A percentile compares a stretch with the other conserved stretches of the same genome.
phyloP scores from a whole-genome alignment of 2,797 vertebrate species.

The Sitta carolinensis region DNA sequence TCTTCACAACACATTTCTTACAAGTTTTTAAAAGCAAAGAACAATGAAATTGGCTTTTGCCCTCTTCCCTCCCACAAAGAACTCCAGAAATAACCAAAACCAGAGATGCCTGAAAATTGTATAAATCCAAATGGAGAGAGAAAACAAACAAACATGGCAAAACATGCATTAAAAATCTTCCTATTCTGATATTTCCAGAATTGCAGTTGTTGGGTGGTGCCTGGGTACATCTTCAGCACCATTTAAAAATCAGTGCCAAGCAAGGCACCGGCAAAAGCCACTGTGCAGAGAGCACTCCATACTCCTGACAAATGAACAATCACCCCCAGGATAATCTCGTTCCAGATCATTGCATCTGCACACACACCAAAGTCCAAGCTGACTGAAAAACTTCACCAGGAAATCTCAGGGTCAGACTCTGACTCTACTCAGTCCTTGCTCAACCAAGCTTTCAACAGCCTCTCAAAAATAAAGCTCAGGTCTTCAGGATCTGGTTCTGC shows the following conservation, averaged over 20 bases:
- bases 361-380: not conserved
- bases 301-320: not conserved
- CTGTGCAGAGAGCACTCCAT: not conserved
- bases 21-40: not conserved
- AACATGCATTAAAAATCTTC: not conserved
- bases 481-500: not conserved
- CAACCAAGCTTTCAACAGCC: not conserved
- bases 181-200: not conserved
- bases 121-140: not conserved
- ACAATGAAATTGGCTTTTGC: not conserved
- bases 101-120: not conserved
- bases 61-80: not conserved
- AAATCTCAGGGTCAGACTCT: not conserved
- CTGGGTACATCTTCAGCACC: not conserved
- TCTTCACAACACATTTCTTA: not conserved
- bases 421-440: not conserved
- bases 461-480: not conserved
- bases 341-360: not conserved
- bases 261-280: not conserved
- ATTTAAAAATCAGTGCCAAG: not conserved
- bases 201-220: accelerated
- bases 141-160: accelerated
- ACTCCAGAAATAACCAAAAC: not conserved
- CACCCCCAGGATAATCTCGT: not conserved
- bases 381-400: not conserved